Base-by-base conservation (phyloP, 2,113 vertebrate species). In the Phoenicopterus ruber region DNA sequence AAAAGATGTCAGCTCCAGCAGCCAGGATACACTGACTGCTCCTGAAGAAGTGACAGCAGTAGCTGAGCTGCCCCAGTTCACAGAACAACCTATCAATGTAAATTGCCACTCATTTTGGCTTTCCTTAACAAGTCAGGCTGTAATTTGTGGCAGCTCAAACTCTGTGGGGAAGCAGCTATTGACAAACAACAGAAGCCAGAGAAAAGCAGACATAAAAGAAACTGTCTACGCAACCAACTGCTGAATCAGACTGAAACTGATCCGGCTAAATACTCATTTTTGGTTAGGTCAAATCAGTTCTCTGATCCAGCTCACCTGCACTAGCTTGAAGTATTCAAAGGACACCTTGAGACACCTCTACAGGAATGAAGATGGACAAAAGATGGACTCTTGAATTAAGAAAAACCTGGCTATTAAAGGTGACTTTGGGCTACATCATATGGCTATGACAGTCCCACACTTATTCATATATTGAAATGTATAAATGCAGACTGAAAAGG, bases 121-220 rank as follows among this genome's bases (percentile, higher is more conserved):
- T 97, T 84, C 83, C 93, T 92, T 94, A 94, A 83, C 88, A 88
- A 94, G 93, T 89, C 95, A 93, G 80, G 76, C 86, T 95, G 94
- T 71, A 97, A 96, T 97, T 96, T 96, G 96, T 78, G 94, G 96
- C 94, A 96, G 77, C 52, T 92, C 50, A 38, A 78, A 83, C 80
- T n/a, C 55, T 62, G 83, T 67, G 59, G 65, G 78, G 83, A 95
- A 70, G 94, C 50, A 89, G 80, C 83, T 97, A 86, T 65, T 91
- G 86, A 97, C 93, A 96, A 95, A 97, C 67, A 96, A 81, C 16
- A 6, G 57, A 96, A 72, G 88, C 74, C 73, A 94, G 63, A 66
- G 67, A 92, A 88, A 80, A 83, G 86, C 25, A 86, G 76, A 50
- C 29, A 36, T 18, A 31, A 84, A 88, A 87, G 83, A 32, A 66